These are phyloP conservation scores for Sapayoa aenigma DNA, from an alignment of 2,113 vertebrate species.

Conservation along the genomic window DNA sequence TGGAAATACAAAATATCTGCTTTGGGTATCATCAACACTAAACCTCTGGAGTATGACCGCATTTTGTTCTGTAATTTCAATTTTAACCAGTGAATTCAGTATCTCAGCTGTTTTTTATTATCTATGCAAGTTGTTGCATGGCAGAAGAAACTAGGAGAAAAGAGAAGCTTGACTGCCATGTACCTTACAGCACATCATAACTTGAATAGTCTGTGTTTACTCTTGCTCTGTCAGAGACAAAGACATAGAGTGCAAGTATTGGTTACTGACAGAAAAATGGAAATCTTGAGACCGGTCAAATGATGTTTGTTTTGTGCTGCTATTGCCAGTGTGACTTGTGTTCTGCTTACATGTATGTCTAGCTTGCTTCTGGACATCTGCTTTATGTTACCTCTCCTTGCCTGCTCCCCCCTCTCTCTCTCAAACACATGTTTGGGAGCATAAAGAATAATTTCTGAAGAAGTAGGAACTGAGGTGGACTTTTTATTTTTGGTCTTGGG, in stretches of 20 bases:
- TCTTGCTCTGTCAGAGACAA: not conserved
- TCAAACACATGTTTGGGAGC: not conserved
- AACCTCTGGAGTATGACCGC: not conserved
- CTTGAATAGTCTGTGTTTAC: not conserved
- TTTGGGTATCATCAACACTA: not conserved
- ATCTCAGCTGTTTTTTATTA: constrained; percentile 44
- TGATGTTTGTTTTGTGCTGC: not conserved
- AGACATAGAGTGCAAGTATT: not conserved
- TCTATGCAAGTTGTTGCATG: not conserved
- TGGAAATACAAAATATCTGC: constrained; percentile 11
- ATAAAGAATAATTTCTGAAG: not conserved
- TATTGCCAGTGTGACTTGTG: not conserved
- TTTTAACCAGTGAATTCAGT: constrained; percentile 1
- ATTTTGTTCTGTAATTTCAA: constrained; percentile 11
- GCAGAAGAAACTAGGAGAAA: not conserved
- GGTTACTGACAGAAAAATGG: not conserved
- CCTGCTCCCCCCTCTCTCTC: not conserved
- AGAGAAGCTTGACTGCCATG: not conserved
- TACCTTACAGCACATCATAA: not conserved
- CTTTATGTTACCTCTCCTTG: constrained; percentile 12
- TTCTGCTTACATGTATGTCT: not conserved
- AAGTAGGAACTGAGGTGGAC: not conserved
- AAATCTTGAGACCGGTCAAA: not conserved
- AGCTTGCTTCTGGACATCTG: constrained; percentile 4
- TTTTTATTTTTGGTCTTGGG: not conserved